Conservation (phyloP, 2,797 vertebrate species). For the Carcharodon carcharias region DNA sequence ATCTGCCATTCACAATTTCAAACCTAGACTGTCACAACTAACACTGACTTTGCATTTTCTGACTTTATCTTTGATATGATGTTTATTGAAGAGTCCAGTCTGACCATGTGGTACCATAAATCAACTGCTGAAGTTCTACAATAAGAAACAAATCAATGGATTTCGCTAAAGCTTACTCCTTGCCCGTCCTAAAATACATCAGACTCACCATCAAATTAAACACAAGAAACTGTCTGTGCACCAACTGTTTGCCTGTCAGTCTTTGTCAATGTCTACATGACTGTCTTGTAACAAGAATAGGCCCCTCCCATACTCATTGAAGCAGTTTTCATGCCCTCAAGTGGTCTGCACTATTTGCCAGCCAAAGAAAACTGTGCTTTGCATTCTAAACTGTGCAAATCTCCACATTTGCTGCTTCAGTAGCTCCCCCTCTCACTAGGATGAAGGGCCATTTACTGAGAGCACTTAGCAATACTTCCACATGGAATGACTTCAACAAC, state of each 20-base stretch:
- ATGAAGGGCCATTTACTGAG: conserved; percentile 64
- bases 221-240: not conserved
- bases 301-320: conserved; percentile 39
- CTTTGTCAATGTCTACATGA: not conserved
- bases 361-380: conserved; percentile 50
- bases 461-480: conserved; percentile 68
- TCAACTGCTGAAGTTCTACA: not conserved
- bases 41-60: not conserved
- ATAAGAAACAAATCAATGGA: not conserved
- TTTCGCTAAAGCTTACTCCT: not conserved
- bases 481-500: conserved; percentile 62
- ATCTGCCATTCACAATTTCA: not conserved
- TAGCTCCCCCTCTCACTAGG: conserved; percentile 51
- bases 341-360: conserved; percentile 53
- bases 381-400: conserved; percentile 52
- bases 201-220: not conserved
- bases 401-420: conserved; percentile 62
- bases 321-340: conserved; percentile 42
- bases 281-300: not conserved
- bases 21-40: not conserved
- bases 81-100: not conserved
- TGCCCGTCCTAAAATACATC: not conserved
- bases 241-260: not conserved
- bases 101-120: not conserved
- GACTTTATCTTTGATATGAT: not conserved